These are phyloP conservation scores for Pardosa pseudoannulata DNA, from an alignment of 2,888 invertebrate genomes.

Conservation along the genomic window DNA sequence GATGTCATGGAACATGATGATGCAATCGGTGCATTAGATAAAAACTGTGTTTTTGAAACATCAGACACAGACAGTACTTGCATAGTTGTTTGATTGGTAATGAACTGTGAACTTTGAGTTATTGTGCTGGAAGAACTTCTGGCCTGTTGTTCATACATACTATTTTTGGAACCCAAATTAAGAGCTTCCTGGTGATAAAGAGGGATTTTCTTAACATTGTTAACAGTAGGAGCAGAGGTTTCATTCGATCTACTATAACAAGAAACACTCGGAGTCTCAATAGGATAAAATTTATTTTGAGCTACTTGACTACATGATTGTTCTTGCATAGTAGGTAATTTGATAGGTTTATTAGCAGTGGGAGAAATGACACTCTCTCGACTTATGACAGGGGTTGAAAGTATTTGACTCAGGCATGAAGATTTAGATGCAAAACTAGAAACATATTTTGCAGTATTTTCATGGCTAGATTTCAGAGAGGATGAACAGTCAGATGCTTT, in stretches of 20 bases:
- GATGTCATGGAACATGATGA: neutral
- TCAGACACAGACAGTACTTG: neutral
- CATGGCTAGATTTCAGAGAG: neutral
- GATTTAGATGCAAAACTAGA: neutral
- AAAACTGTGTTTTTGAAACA: neutral
- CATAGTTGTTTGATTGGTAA: neutral
- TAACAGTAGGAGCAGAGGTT: neutral
- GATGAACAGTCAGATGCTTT: neutral
- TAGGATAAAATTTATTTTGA: neutral
- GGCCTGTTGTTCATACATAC: neutral
- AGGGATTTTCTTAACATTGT: neutral
- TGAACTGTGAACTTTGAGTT: neutral
- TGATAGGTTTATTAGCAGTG: neutral
- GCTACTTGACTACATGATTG: neutral
- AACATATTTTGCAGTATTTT: neutral
- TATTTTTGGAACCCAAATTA: neutral
- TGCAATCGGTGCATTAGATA: neutral
- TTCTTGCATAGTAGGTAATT: neutral
- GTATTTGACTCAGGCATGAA: neutral
- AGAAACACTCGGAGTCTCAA: neutral
- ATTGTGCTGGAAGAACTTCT: neutral
- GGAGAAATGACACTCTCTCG: conserved; percentile 18
- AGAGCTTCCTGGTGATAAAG: neutral
- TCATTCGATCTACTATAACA: neutral
- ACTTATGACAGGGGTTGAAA: neutral